phyloP scores from a whole-genome alignment of 2,797 vertebrate species.

The Cryptoblepharus egeriae region DNA sequence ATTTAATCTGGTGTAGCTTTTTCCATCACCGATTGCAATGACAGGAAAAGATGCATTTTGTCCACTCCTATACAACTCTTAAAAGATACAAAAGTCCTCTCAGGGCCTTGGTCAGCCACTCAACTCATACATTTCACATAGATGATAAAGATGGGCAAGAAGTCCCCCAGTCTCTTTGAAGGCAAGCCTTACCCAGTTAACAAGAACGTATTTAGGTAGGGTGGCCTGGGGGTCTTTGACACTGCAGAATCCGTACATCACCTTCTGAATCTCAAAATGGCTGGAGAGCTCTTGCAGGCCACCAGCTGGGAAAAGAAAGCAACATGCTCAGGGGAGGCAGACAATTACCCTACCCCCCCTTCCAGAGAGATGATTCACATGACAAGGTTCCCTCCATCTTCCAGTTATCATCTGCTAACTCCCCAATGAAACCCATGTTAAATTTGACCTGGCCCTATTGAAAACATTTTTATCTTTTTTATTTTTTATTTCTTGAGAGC shows the following conservation, averaged over 20 bases:
- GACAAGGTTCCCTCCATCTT: background rate
- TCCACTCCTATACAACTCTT: background rate
- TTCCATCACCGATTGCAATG: background rate
- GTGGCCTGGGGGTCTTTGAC: constrained; percentile 90
- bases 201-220: constrained; percentile 95
- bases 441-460: background rate
- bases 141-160: background rate
- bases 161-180: background rate
- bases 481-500: background rate
- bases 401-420: background rate
- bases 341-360: background rate
- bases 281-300: constrained; percentile 90
- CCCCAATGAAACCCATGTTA: background rate
- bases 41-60: background rate
- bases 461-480: background rate
- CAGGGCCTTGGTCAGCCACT: background rate
- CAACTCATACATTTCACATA: background rate
- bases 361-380: background rate
- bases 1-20: background rate
- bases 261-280: constrained; percentile 90
- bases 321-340: background rate
- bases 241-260: constrained; percentile 99
- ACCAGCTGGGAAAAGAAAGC: constrained; percentile 80
- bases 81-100: background rate
- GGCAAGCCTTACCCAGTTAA: constrained; percentile 91